Percentiles rank a stretch among this genome's conserved stretches.
Conservation (phyloP, 1,140 invertebrate species). For the Drosophila orosa region DNA sequence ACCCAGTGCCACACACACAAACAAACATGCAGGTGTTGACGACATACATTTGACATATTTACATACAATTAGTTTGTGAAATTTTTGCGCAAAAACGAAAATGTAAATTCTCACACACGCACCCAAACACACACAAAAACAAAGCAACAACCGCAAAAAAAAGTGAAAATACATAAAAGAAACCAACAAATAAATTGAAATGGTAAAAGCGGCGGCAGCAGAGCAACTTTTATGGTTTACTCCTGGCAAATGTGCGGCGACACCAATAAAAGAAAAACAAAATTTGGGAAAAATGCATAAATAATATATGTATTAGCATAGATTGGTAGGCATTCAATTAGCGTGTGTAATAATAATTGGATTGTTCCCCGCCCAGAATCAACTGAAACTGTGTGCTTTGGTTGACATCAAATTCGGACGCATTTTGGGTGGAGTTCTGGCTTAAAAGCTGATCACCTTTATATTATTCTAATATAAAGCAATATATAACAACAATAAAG, state of each 20-base stretch:
- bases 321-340: conserved; percentile 69
- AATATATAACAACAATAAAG: background rate
- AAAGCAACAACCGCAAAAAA: conserved; percentile 33
- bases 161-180: conserved; percentile 34
- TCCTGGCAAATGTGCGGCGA: conserved; percentile 40
- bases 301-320: conserved; percentile 71
- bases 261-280: conserved; percentile 29
- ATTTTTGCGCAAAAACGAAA: conserved; percentile 58
- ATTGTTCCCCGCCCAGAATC: conserved; percentile 21
- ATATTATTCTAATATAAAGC: background rate
- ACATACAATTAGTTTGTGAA: conserved; percentile 81
- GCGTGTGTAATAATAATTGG: conserved; percentile 65
- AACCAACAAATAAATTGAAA: conserved; percentile 73
- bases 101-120: conserved; percentile 61
- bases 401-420: background rate
- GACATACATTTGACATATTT: conserved; percentile 79
- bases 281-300: conserved; percentile 65
- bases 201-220: conserved; percentile 38
- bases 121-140: conserved; percentile 8
- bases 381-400: conserved; percentile 18
- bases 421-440: background rate
- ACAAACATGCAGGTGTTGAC: conserved; percentile 67
- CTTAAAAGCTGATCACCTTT: background rate
- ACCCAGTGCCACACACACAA: conserved; percentile 16
- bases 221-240: conserved; percentile 63